Base-by-base conservation (phyloP, 2,113 vertebrate species). In the Himantopus leucocephalus region DNA sequence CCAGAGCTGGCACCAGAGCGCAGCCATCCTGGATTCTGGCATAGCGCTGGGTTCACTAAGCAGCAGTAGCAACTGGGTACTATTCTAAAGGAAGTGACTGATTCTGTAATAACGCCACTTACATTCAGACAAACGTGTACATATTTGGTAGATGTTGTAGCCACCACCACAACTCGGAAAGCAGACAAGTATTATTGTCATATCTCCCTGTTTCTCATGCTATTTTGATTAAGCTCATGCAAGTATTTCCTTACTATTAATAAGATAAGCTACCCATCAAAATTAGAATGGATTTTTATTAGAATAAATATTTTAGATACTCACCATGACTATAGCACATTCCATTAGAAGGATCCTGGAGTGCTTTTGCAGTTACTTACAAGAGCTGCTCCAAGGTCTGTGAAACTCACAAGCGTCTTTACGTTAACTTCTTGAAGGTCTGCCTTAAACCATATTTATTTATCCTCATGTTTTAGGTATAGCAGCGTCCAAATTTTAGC, bases 1-100 rank as follows among this genome's bases (percentile, higher is more conserved):
- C 39, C 30, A 62, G 89, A 92, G 41, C 41, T 48, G 72, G 74
- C 43, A 87, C 10, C 39, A n/a, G 23, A 70, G 30, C 3, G 0
- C 45, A 26, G 17, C 26, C 0, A 0, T 32, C 43, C 58, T 2
- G 2, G 53, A 18, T 20, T 16, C 80, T 63, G 48, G 11, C 2
- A 0, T 16, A 14, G 52, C 10, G 7, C 45, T 50, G 29, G 18
- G 60, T 32, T 79, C 56, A 64, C 39, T 12, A 29, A 70, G 48
- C 64, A 68, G 39, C 62, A 75, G 34, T 1, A 75, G 68, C 50
- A 67, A 17, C 19, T 8, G 37, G 41, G 12, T 37, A 10, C 21
- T 50, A 2, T 10, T 60, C 41, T 66, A 56, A 70, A 83, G 48
- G 30, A 52, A 66, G 50, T 8, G 39, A 32, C 24, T 64, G 62